Base-by-base conservation (phyloP, 2,888 invertebrate species). In the Apomyelois bistriatella region DNA sequence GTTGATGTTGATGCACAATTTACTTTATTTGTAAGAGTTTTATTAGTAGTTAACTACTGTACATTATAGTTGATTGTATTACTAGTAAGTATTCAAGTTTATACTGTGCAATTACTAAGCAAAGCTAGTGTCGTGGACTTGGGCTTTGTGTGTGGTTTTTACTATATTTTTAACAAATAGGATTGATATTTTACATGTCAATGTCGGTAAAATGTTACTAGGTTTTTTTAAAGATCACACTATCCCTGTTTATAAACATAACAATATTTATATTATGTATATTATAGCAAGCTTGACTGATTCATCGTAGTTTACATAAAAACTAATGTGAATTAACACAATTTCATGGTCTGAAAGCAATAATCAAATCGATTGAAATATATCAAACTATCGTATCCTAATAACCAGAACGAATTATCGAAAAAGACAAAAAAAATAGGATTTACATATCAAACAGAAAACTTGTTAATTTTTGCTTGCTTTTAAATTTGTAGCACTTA, bases 1-100 rank as follows among this genome's bases (percentile, higher is more conserved):
- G 88, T 72, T 76, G n/a, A n/a, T n/a, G 86, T 88, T 87, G 74
- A 72, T 81, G 86, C 88, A 87, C 88, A 81, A 70, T 68, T 81
- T 84, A 56, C 76, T 81, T 85, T 84, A 75, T 61, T 59, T 66
- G 58, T 68, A 72, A 75, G 67, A 74, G 64, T 66, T 77, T 72
- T 74, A 74, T 68, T 69, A 67, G 70, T 69, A 68, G 70, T 70
- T 75, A 67, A 64, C 59, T 64, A 70, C 69, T 72, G 58, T 68
- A 67, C 66, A 63, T 62, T 68, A 70, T 72, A 74, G 60, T 54
- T 66, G 60, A 62, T 56, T 52, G 61, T 66, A 61, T 65, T 66
- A 16, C 46, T 61, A 66, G 35, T 36, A 28, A 60, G 61, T 62
- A 65, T 52, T 37, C 64, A 66, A 68, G 60, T 69, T 59, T 62